Evolutionary conservation across 2,113 vertebrate genomes (phyloP), one percentile per base, ranked within the genome.

Genomic region (Gorsachius goisagi): DNA sequence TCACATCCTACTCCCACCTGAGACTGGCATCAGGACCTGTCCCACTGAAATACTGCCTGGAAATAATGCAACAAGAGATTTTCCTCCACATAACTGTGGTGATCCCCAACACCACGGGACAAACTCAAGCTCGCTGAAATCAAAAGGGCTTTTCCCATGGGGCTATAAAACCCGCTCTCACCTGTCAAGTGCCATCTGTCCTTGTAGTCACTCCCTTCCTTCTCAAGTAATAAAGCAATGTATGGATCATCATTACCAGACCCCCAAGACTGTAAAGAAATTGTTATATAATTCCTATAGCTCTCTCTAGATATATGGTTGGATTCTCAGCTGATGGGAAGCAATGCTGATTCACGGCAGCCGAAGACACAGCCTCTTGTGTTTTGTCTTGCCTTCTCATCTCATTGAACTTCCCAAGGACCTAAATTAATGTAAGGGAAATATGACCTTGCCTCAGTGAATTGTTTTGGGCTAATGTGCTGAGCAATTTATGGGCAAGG

Each of bases 401-500:
- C 81, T 96, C 92, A 91, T 26, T 92, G 95, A 96, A 79, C 93
- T 89, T 97, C 63, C 86, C 92, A 85, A 95, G 89, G 90, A 89
- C 81, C 66, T 96, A 91, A 96, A 95, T 93, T 90, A 96, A 94
- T 90, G 77, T n/a, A 64, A 90, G 55, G 76, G 90, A 96, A 94
- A 93, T 93, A 90, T 6, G 64, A 96, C 93, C 96, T 96, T 95
- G 94, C 87, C 60, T 95, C 76, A 78, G 87, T 90, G 88, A 97
- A 92, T 95, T 97, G 89, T 94, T 97, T 89, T 88, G 95, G 62
- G 87, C n/a, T 92, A 94, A 94, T 88, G 92, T 95, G 86, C 91
- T 91, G 93, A 97, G 85, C 41, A 93, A 98, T 97, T 98, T 97
- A 97, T 95, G 94, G 92, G 80, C 52, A 55, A 67, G 92, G 49